A percentile compares a stretch with the other conserved stretches of the same genome.
Evolutionary conservation across 2,797 vertebrate species (phyloP).

Genomic region (Remorina albescens): DNA sequence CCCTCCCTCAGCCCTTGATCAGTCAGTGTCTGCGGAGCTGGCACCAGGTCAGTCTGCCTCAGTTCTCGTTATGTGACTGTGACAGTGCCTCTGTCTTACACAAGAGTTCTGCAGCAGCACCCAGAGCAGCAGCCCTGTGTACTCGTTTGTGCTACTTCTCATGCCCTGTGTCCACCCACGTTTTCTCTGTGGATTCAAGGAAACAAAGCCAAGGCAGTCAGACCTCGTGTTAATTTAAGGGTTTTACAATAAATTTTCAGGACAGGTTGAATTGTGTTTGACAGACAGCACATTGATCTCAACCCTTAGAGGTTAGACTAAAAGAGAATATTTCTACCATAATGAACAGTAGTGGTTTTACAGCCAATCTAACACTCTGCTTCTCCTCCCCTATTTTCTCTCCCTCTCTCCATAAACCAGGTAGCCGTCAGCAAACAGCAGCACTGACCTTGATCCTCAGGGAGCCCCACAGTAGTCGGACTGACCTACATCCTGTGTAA

Average conservation of each 20-base stretch:
- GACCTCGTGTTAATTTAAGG: slow-evolving; percentile 12
- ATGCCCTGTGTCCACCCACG: slow-evolving; percentile 15
- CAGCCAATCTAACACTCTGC: slow-evolving; percentile 36
- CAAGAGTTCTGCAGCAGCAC: slow-evolving; percentile 69
- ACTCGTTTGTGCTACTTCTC: slow-evolving; percentile 7
- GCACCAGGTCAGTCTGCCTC: slow-evolving; percentile 53
- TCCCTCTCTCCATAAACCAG: slow-evolving; percentile 60
- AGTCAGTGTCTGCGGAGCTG: slow-evolving; percentile 56
- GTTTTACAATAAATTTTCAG: slow-evolving; percentile 37
- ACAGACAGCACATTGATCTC: slow-evolving; percentile 22
- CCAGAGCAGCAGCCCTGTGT: slow-evolving; percentile 21
- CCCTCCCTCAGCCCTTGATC: slow-evolving; percentile 21
- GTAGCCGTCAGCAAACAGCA: slow-evolving; percentile 60
- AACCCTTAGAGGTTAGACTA: slow-evolving; percentile 3
- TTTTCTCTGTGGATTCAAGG: slow-evolving; percentile 20
- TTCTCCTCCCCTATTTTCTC: slow-evolving; percentile 24
- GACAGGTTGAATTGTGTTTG: slow-evolving; percentile 12
- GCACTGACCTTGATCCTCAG: slow-evolving; percentile 57
- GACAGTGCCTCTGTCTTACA: slow-evolving; percentile 69
- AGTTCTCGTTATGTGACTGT: slow-evolving; percentile 66
- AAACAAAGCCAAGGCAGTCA: slow-evolving; percentile 31
- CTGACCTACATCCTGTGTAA: slow-evolving; percentile 72
- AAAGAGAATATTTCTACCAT: slow-evolving; percentile 13
- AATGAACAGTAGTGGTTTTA: slow-evolving; percentile 34
- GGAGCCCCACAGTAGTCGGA: slow-evolving; percentile 61